Evolutionary conservation across 92 coral and sea anemone genomes (phyloP), one percentile per base, ranked within the genome.

Genomic region (Porites cylindrica): DNA sequence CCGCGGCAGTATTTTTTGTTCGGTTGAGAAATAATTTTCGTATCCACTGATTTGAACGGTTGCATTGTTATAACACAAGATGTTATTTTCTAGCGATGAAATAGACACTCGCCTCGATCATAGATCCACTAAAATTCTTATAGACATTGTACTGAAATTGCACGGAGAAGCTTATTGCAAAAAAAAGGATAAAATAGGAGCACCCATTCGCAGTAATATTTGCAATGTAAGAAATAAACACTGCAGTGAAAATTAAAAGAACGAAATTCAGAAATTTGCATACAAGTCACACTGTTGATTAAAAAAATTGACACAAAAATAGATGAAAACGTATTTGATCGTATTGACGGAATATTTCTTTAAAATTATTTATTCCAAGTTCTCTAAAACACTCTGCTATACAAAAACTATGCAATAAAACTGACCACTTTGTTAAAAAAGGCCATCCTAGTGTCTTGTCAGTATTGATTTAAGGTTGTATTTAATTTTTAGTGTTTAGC

Each of bases 191-290:
- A 38, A 38, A 38, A 38, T 3, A 38, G 47, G 47, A 38, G 63
- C 78, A 32, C 54, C 18, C 59, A 58, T 21, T 26, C 38, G 52
- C 69, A 38, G 7, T 75, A 78, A 62, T 78, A 63, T 80, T 67
- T 80, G 84, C 17, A 77, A 72, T 54, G 69, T 13, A 61, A 58
- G 86, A 82, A 70, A 71, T 82, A 58, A 70, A 70, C 70, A 58
- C 68, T 38, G 68, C 76, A 66, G 75, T 54, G 67, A 70, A 83
- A 83, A 21, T 61, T 83, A 62, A 51, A 18, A 16, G 17, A 24
- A 17, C 60, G 20, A 75, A 73, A 73, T 73, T 43, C 80, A 63
- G 18, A 65, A 83, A 83, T 83, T 74, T 83, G 74, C 87, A 83
- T 83, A 73, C 73, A 65, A 83, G 78, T 32, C 65, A 63, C 12